phyloP scores from a whole-genome alignment of 1,140 invertebrate genomes.

The Campoletis sonorensis region DNA sequence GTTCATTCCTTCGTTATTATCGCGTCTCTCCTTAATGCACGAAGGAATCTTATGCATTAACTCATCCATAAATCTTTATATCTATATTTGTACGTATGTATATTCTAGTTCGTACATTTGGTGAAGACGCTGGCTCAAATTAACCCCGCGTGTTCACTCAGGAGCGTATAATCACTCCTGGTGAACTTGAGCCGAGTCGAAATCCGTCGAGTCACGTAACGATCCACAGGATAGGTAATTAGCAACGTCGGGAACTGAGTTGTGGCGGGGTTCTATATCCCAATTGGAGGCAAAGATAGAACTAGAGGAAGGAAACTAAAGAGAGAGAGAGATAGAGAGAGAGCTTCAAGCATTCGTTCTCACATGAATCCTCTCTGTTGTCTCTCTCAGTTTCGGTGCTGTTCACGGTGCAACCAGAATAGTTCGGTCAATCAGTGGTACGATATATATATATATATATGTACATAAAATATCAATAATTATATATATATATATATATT shows the following conservation, averaged over 20 bases:
- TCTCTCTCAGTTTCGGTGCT: background rate
- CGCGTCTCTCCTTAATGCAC: background rate
- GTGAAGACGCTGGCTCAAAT: slow-evolving; percentile 19
- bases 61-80: background rate
- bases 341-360: background rate
- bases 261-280: slow-evolving; percentile 16
- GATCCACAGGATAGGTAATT: slow-evolving; percentile 20
- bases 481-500: slow-evolving; percentile 18
- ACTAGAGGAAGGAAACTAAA: background rate
- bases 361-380: background rate
- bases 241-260: slow-evolving; percentile 13
- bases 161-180: slow-evolving; percentile 16
- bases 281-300: slow-evolving; percentile 2
- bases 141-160: slow-evolving; percentile 19
- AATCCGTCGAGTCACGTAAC: slow-evolving; percentile 26
- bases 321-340: slow-evolving; percentile 6
- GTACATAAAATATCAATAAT: background rate
- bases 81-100: background rate
- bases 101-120: background rate
- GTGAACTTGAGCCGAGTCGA: slow-evolving; percentile 26
- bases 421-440: slow-evolving; percentile 19
- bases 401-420: slow-evolving; percentile 18
- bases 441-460: background rate
- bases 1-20: background rate
- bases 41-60: background rate